Evolutionary conservation across 2,113 vertebrate species (phyloP).

Genomic region (Macaca fascicularis): DNA sequence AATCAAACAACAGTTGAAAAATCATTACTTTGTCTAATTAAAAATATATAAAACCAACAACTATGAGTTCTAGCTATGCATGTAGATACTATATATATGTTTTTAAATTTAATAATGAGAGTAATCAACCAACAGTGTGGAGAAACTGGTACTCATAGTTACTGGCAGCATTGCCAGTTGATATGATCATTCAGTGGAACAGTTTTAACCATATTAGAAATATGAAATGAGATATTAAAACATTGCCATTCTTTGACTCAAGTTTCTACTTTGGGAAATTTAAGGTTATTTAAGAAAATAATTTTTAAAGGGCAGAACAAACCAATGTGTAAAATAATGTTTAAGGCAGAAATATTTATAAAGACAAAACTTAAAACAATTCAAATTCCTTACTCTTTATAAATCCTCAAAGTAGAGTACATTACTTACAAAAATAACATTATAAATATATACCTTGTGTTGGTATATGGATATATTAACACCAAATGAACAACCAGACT

Average conservation of each 20-base stretch:
- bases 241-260: neutral
- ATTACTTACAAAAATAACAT: conserved; percentile 14
- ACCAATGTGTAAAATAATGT: neutral
- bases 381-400: neutral
- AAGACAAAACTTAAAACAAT: conserved; percentile 13
- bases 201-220: neutral
- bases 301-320: neutral
- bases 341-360: conserved; percentile 45
- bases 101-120: conserved; percentile 28
- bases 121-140: neutral
- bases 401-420: neutral
- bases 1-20: conserved; percentile 16
- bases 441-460: neutral
- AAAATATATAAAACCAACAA: conserved; percentile 34
- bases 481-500: conserved; percentile 4
- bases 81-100: neutral
- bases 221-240: conserved; percentile 17
- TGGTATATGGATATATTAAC: neutral
- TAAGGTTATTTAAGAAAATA: conserved; percentile 37
- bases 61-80: conserved; percentile 9
- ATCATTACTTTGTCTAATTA: conserved; percentile 16
- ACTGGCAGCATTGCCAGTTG: neutral
- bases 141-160: neutral
- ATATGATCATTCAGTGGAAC: neutral
- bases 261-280: neutral